Conservation (phyloP, 1,140 invertebrate genomes). For the Laodelphax striatellus region DNA sequence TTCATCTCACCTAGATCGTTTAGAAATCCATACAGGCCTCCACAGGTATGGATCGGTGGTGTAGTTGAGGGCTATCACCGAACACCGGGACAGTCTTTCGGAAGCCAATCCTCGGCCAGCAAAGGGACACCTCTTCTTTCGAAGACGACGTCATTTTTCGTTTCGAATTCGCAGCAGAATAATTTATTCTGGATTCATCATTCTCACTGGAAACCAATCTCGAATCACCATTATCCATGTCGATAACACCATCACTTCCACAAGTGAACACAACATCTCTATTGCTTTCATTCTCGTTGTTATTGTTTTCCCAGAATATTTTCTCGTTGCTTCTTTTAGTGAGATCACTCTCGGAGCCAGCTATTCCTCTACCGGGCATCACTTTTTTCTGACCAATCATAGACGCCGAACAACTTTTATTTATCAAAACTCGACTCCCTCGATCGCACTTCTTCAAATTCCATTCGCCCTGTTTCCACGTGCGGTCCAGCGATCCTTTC, state of each 20-base stretch:
- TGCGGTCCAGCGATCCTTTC: constrained; percentile 41
- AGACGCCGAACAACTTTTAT: constrained; percentile 9
- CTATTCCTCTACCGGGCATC: background rate
- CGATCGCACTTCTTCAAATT: constrained; percentile 22
- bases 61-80: constrained; percentile 57
- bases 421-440: background rate
- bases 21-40: constrained; percentile 53
- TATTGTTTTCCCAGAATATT: background rate
- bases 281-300: background rate
- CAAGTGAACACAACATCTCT: background rate
- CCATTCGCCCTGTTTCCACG: constrained; percentile 43
- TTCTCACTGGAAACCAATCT: background rate
- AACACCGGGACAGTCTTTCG: constrained; percentile 47
- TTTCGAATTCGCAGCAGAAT: background rate
- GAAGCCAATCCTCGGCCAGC: constrained; percentile 61
- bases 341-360: background rate
- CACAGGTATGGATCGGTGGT: constrained; percentile 55
- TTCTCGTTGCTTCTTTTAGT: background rate
- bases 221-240: background rate
- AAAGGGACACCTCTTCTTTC: constrained; percentile 36
- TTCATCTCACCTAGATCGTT: constrained; percentile 39
- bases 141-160: constrained; percentile 10
- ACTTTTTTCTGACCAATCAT: constrained; percentile 1
- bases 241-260: background rate
- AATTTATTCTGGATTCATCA: too few relatives aligned